These are phyloP conservation scores for Leuctra nigra DNA, from an alignment of 2,888 invertebrate species.

Conservation along the genomic window DNA sequence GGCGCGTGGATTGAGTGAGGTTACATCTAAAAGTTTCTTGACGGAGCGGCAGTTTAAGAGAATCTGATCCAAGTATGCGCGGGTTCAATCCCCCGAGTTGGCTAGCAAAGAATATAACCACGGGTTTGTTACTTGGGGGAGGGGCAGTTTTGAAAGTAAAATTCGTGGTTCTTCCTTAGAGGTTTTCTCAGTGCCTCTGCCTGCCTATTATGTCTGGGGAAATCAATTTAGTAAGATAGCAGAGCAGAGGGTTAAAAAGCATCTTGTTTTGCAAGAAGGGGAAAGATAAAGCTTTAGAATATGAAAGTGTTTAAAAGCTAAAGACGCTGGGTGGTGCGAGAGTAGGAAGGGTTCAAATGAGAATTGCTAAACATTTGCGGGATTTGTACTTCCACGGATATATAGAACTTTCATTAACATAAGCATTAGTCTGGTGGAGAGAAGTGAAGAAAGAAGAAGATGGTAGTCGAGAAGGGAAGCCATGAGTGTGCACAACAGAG, in stretches of 20 bases:
- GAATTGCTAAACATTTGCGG: background rate
- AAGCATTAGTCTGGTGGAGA: too few species aligned
- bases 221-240: slow-evolving; percentile 3
- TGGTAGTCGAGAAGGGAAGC: too few species aligned
- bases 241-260: slow-evolving; percentile 1
- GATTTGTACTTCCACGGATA: background rate
- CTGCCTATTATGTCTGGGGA: slow-evolving; percentile 2
- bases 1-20: background rate
- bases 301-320: background rate
- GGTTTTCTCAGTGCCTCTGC: too few species aligned
- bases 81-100: background rate
- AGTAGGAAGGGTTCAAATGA: background rate
- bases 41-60: too few species aligned
- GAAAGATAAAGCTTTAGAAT: background rate
- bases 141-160: slow-evolving; percentile 5
- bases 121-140: background rate
- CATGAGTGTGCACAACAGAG: too few species aligned
- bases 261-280: background rate
- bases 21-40: background rate
- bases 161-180: too few species aligned
- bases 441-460: too few species aligned
- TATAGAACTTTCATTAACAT: background rate
- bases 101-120: background rate
- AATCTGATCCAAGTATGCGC: too few species aligned
- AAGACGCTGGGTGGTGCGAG: too few species aligned